A percentile compares a stretch with the other conserved stretches of the same genome.
These are phyloP conservation scores for Rhinoraja longicauda DNA, from an alignment of 2,797 vertebrate species.

Conservation along the genomic window DNA sequence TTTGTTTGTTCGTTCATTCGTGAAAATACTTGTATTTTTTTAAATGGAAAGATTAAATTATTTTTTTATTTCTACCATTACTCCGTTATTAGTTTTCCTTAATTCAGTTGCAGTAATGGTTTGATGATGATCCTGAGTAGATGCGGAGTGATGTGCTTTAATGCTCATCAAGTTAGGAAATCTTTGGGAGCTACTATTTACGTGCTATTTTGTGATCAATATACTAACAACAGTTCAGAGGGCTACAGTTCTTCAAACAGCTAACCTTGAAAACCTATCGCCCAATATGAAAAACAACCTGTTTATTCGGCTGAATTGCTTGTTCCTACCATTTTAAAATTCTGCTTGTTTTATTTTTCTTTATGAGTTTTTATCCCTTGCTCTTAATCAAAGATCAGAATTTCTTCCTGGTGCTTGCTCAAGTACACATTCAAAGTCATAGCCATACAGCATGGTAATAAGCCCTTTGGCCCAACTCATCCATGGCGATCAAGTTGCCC, in stretches of 20 bases:
- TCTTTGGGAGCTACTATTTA: background rate
- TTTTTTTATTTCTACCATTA: slow-evolving; percentile 18
- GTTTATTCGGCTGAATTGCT: background rate
- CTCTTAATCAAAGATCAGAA: background rate
- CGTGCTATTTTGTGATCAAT: background rate
- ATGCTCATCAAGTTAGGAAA: background rate
- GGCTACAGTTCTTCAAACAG: background rate
- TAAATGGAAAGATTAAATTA: slow-evolving; percentile 26
- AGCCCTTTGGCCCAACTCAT: no score
- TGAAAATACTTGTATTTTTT: slow-evolving; percentile 1
- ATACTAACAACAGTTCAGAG: background rate
- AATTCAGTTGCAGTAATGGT: background rate
- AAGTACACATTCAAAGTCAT: background rate
- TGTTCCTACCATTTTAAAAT: background rate
- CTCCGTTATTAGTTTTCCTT: background rate
- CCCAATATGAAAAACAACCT: background rate
- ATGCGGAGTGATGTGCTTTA: no score
- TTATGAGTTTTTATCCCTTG: background rate
- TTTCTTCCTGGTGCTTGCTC: background rate
- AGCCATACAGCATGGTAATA: no score
- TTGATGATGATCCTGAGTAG: background rate
- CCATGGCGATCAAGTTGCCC: no score
- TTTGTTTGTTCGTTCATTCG: background rate
- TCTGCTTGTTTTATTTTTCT: background rate
- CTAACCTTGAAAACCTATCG: background rate